Percentiles rank a stretch among this genome's conserved stretches.
Evolutionary conservation across 2,888 invertebrate genomes (phyloP).

Genomic region (Eupithecia pulchellata): DNA sequence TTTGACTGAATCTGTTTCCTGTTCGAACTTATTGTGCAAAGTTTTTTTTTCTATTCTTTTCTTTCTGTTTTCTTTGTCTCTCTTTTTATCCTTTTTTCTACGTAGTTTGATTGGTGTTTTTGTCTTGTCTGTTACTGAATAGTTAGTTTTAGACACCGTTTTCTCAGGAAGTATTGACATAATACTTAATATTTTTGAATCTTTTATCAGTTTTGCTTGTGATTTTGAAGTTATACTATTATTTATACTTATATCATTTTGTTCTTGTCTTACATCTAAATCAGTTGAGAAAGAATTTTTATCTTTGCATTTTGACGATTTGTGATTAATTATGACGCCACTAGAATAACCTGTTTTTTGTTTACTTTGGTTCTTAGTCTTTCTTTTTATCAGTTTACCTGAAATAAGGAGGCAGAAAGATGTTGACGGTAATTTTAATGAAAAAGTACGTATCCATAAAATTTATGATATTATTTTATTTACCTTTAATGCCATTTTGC

Average conservation of each 20-base stretch:
- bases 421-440: not conserved
- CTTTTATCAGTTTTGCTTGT: not conserved
- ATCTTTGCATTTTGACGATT: not conserved
- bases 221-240: not conserved
- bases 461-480: not conserved
- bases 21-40: constrained; percentile 46
- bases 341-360: constrained; percentile 30
- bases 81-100: constrained; percentile 21
- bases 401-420: constrained; percentile 25
- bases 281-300: not conserved
- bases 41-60: constrained; percentile 29
- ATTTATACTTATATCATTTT: not conserved
- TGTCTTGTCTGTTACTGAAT: not conserved
- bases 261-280: not conserved
- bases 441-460: not conserved
- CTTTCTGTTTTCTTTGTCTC: constrained; percentile 23
- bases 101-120: not conserved
- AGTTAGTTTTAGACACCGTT: not conserved
- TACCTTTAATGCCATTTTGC: constrained; percentile 77
- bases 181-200: not conserved
- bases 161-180: not conserved
- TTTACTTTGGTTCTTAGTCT: constrained; percentile 44
- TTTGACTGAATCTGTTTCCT: constrained; percentile 48
- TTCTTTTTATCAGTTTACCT: constrained; percentile 69
- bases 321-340: constrained; percentile 14